Base-by-base conservation (phyloP, 92 coral and sea anemone genomes). In the Bergia sp. region DNA sequence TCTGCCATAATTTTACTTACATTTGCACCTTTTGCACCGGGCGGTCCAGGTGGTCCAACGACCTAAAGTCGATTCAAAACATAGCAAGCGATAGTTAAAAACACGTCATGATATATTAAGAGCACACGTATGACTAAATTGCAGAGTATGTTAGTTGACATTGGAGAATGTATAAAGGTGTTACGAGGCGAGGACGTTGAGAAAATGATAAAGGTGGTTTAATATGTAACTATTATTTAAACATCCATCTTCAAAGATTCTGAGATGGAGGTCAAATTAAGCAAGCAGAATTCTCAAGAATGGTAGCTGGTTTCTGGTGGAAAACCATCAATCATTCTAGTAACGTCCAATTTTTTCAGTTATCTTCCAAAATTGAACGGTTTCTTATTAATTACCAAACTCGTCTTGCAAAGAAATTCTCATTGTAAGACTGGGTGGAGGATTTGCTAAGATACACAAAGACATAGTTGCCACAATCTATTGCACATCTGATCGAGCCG, bases 261-360 rank as follows among this genome's bases (percentile, higher is more conserved):
- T 84, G 79, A 71, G 87, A 84, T 69, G 79, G 29, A 71, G 7
- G 50, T 15, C 41, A 71, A 50, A 38, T 72, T 43, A 84, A 69
- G 87, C 87, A 84, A 84, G 87, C 87, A 84, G 87, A 84, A 69
- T 84, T 84, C 79, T 84, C 77, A 69, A 45, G 87, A 84, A 84
- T 84, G 79, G 53, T 37, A 49, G 64, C 29, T 84, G 37, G 79
- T 47, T 84, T 84, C 43, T 72, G 1, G 20, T 7, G 37, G 23
- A 37, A 69, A 71, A 72, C 79, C 39, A 45, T 84, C 64, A 49
- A 71, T 44, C 77, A 84, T 84, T 72, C 87, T 44, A 84, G 21
- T 29, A 69, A 29, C 87, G 65, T 72, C 36, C 40, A 50, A 84
- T 67, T 67, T 84, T 84, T 71, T 84, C 57, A 73, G 45, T 39